phyloP scores from a whole-genome alignment of 2,797 vertebrate species.

The Pseudotriccus pelzelni region DNA sequence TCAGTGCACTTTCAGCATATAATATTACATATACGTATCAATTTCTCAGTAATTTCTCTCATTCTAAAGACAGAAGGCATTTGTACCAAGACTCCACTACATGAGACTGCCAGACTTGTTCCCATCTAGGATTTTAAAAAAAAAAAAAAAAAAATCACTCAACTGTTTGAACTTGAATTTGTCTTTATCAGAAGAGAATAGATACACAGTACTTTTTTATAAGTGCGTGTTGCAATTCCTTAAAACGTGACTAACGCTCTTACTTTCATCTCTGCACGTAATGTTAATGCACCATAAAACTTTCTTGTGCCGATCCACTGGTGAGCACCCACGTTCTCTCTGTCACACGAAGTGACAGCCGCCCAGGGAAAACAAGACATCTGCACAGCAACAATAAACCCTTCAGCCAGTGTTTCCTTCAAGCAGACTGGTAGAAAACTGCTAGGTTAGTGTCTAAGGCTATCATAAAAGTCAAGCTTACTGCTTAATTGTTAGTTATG shows the following conservation, averaged over 20 bases:
- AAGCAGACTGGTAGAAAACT: constrained; percentile 19
- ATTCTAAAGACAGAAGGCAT: not conserved
- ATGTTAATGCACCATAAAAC: not conserved
- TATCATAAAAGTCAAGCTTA: constrained; percentile 25
- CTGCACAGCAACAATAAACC: not conserved
- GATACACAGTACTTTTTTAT: not conserved
- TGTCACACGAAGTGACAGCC: not conserved
- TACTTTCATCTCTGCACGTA: not conserved
- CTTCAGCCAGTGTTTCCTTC: not conserved
- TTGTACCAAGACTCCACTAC: not conserved
- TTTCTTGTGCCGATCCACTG: not conserved
- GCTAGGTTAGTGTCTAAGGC: constrained; percentile 19
- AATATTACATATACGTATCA: not conserved
- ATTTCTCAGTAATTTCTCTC: not conserved
- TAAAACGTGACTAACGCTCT: not conserved
- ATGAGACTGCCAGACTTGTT: not conserved
- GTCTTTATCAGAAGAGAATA: not conserved
- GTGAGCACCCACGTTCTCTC: not conserved
- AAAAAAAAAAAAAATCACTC: not conserved
- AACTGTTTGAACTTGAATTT: not conserved
- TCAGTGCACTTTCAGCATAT: not conserved
- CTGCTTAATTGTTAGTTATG: constrained; percentile 32
- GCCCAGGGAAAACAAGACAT: not conserved
- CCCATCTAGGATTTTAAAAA: not conserved
- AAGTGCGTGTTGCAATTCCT: not conserved